Base-by-base conservation (phyloP, 2,113 vertebrate species). In the Nycticryphes semicollaris region DNA sequence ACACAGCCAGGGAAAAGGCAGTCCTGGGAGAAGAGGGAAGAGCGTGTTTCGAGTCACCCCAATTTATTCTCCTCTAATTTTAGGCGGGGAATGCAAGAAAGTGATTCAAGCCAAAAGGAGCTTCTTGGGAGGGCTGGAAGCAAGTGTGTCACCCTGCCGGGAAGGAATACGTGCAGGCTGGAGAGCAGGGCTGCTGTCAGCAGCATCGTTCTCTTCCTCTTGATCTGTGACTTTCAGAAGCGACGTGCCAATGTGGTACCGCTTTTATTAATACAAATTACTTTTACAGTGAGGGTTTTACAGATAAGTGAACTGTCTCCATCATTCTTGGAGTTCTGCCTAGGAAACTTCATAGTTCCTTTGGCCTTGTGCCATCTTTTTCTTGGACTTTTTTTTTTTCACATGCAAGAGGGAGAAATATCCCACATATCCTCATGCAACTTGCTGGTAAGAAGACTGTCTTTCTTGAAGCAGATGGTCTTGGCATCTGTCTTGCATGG, bases 391-490 rank as follows among this genome's bases (percentile, higher is more conserved):
- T 47, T 47, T 43, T 66, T 88, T 47, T 82, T 67, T 83, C 63
- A 15, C 25, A 48, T 19, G n/a, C 2, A 2, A 60, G 84, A 86
- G 39, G 24, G 64, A 56, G 48, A 84, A 56, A 37, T 87, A 72
- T 66, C 80, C 83, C 76, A 77, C 86, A 4, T 77, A 73, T 14
- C 69, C 62, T 81, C 23, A 0, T 50, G 80, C 76, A 69, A 31
- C 62, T 93, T 31, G 28, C 60, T 93, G 89, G 39, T 75, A 53
- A 93, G 91, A 33, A 72, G 81, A 62, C 91, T 70, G 81, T 14
- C 53, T 84, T 6, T 76, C 76, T 78, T 64, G 53, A 87, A 92
- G 80, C 95, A 95, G 92, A 95, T 96, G 92, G 90, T 78, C 86
- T 84, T 72, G 76, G 80, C 92, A 93, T 96, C 92, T 95, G 92